A percentile compares a stretch with the other conserved stretches of the same genome.
Conservation (phyloP, 2,797 vertebrate species). For the Tragopan temminckii region DNA sequence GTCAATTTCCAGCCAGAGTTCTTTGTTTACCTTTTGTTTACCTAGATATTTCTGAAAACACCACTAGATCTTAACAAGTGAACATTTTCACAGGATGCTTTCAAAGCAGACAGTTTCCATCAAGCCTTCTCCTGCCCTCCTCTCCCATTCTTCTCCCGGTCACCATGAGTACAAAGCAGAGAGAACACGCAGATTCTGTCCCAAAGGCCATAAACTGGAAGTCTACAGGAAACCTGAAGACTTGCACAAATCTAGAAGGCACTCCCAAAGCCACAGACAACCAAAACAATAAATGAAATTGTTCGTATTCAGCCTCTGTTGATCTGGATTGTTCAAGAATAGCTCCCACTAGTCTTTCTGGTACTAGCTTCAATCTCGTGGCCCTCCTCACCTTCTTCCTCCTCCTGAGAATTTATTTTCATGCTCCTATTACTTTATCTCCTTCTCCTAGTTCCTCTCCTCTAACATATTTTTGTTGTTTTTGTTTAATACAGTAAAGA, state of each 20-base stretch:
- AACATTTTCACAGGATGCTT: neutral
- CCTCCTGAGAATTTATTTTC: neutral
- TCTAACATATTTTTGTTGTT: neutral
- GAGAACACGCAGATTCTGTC: neutral
- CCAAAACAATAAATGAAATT: neutral
- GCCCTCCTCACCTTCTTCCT: neutral
- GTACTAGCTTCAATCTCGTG: neutral
- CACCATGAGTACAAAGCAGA: neutral
- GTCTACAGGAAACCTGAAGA: neutral
- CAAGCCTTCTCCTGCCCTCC: neutral
- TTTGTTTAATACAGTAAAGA: neutral
- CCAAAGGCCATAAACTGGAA: neutral
- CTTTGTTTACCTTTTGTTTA: neutral
- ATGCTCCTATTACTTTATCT: neutral
- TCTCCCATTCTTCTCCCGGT: neutral
- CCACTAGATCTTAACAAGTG: neutral
- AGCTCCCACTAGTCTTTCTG: neutral
- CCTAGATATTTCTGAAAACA: neutral
- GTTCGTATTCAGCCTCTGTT: neutral
- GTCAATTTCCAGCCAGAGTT: neutral
- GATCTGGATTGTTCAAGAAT: neutral
- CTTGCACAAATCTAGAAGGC: neutral
- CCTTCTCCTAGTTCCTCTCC: neutral
- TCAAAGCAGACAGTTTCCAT: neutral
- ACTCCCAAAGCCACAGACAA: conserved; percentile 5